Evolutionary conservation across 2,797 vertebrate species (phyloP).

Genomic region (Melanotaenia trifasciata): DNA sequence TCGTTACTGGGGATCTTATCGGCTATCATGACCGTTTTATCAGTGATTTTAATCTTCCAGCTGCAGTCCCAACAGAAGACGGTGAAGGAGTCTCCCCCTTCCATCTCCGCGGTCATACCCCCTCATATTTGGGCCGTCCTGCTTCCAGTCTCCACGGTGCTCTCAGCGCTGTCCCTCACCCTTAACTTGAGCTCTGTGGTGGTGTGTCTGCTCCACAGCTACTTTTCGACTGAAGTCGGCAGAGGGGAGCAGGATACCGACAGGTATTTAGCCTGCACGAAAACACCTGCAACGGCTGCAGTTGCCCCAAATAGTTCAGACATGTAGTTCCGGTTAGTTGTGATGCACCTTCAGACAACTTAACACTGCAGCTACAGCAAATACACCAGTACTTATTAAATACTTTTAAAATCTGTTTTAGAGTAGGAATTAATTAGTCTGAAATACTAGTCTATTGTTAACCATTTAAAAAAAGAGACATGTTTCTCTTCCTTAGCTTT

Average conservation of each 20-base stretch:
- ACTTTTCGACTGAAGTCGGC: conserved; percentile 88
- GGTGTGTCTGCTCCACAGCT: conserved; percentile 90
- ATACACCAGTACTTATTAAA: background rate
- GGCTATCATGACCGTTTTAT: conserved; percentile 88
- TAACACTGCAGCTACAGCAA: background rate
- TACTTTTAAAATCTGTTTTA: background rate
- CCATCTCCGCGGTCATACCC: conserved; percentile 65
- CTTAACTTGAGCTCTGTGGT: conserved; percentile 87
- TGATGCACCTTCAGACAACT: conserved; percentile 17
- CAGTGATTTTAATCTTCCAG: conserved; percentile 90
- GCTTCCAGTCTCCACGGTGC: conserved; percentile 85
- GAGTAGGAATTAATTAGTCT: background rate
- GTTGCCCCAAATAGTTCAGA: background rate
- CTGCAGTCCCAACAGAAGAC: conserved; percentile 82
- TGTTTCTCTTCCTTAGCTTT: background rate
- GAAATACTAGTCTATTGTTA: background rate
- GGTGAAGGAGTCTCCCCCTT: conserved; percentile 58
- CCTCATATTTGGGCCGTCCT: conserved; percentile 78
- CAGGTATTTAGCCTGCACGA: conserved; percentile 79
- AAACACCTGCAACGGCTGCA: conserved; percentile 3
- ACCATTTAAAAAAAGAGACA: background rate
- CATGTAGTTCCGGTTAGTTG: conserved; percentile 18
- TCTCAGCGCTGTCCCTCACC: conserved; percentile 87
- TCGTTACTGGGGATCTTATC: conserved; percentile 85
- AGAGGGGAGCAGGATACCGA: conserved; percentile 81